A percentile compares a stretch with the other conserved stretches of the same genome.
These are phyloP conservation scores for Stylophora pistillata DNA, from an alignment of 64 coral and sea anemone genomes.

Conservation along the genomic window DNA sequence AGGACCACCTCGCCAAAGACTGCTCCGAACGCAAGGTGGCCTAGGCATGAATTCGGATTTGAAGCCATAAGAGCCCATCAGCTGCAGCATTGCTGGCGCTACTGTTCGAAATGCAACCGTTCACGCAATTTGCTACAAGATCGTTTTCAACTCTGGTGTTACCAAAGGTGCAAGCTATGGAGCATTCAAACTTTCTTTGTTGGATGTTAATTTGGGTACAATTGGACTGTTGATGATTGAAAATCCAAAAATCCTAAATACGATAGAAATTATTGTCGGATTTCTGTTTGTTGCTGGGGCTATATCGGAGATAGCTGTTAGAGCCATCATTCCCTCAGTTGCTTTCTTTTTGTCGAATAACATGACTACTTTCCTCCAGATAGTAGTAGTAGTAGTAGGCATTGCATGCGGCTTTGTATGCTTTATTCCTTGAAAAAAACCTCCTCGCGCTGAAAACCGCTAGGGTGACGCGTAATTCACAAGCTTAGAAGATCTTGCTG, in stretches of 20 bases:
- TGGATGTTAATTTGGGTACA: background rate
- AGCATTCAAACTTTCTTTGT: background rate
- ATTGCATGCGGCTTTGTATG: background rate
- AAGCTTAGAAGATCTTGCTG: no score
- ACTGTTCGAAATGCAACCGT: background rate
- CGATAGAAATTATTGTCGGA: background rate
- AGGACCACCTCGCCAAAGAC: background rate
- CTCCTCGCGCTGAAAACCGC: background rate
- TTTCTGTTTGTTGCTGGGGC: background rate
- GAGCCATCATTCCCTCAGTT: background rate
- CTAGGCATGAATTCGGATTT: background rate
- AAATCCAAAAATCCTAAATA: background rate
- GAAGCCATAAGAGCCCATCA: background rate
- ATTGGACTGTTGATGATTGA: background rate
- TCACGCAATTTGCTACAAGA: conserved; percentile 9
- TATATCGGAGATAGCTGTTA: background rate
- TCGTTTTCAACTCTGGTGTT: conserved; percentile 15
- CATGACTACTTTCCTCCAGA: background rate
- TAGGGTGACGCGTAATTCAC: background rate
- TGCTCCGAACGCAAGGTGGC: background rate
- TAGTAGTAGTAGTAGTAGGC: no score
- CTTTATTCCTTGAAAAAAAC: background rate
- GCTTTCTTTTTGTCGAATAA: background rate
- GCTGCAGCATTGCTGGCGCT: background rate
- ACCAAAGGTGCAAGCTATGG: conserved; percentile 26